These are phyloP conservation scores for Mizuhopecten yessoensis DNA, from an alignment of 1,140 invertebrate species.

Conservation along the genomic window DNA sequence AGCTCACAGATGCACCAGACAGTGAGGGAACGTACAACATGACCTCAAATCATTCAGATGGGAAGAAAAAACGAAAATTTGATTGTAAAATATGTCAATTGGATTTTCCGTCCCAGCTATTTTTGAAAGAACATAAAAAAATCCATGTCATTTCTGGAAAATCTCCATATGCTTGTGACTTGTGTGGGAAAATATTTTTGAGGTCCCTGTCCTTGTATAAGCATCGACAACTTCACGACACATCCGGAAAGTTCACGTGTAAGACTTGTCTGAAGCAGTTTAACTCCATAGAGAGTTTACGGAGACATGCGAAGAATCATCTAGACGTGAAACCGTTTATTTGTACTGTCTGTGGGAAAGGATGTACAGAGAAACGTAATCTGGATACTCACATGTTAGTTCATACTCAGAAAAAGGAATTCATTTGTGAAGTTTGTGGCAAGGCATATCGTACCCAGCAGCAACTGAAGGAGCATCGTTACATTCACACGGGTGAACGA, in stretches of 20 bases:
- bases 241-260: neutral
- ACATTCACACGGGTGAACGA: neutral
- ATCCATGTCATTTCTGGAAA: neutral
- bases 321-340: neutral
- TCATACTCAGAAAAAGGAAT: neutral
- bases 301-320: neutral
- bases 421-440: conserved; percentile 5
- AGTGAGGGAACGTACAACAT: neutral
- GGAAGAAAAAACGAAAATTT: neutral
- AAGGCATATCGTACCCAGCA: conserved; percentile 9
- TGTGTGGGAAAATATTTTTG: conserved; percentile 21
- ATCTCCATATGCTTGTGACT: neutral
- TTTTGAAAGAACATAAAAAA: neutral
- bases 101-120: neutral
- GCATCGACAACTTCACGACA: neutral
- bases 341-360: neutral
- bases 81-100: neutral
- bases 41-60: neutral
- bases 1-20: neutral
- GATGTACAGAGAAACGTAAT: neutral
- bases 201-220: conserved; percentile 2
- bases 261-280: conserved; percentile 15
- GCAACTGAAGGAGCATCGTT: neutral
- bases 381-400: neutral
- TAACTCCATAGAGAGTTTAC: conserved; percentile 8